Conservation (phyloP, 2,113 vertebrate genomes). For the Corvus hawaiiensis region DNA sequence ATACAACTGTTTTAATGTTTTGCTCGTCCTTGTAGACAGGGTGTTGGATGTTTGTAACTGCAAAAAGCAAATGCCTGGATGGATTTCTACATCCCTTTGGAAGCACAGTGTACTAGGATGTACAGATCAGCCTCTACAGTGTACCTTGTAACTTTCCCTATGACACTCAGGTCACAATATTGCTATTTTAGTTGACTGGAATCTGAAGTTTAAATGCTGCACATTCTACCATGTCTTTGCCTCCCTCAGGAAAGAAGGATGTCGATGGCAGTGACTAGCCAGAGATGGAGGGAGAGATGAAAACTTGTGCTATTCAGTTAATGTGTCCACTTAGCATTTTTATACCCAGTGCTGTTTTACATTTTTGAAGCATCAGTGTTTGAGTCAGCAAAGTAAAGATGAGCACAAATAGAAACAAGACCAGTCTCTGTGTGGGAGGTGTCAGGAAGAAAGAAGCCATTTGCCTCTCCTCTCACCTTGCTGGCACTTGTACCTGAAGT, state of each 20-base stretch:
- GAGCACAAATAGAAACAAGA: neutral
- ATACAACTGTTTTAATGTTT: neutral
- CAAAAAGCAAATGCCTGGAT: neutral
- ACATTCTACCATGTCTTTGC: rapidly evolving
- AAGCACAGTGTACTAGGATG: neutral
- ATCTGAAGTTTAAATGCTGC: neutral
- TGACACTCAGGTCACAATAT: neutral
- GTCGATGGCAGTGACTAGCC: neutral
- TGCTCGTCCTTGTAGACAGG: neutral
- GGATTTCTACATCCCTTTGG: neutral
- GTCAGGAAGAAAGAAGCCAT: neutral
- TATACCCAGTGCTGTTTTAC: neutral
- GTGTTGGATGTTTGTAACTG: neutral
- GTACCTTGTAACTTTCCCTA: neutral
- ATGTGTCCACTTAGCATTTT: neutral
- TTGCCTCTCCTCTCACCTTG: slow-evolving; percentile 16
- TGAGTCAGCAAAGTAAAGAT: slow-evolving; percentile 32
- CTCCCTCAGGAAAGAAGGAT: neutral
- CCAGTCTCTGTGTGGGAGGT: neutral
- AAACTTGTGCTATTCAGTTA: neutral
- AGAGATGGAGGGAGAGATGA: neutral
- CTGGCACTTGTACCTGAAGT: neutral
- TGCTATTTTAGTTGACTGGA: neutral
- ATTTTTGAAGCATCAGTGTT: neutral
- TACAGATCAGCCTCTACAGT: neutral